A percentile compares a stretch with the other conserved stretches of the same genome.
Conservation (phyloP, 2,113 vertebrate genomes). For the Phrynocephalus versicolor region DNA sequence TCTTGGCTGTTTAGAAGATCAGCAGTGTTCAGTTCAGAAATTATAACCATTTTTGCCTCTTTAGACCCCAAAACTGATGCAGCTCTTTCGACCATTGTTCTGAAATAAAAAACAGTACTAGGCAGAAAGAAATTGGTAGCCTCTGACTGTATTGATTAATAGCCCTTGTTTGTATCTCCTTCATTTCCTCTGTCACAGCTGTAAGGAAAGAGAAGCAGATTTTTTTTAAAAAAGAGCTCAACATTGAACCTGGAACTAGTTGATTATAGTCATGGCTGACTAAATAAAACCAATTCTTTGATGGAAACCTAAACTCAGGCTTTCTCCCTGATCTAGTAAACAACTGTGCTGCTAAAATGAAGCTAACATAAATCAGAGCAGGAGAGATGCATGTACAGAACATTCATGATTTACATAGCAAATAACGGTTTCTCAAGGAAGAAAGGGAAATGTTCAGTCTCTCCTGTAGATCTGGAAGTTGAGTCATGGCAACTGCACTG, state of each 20-base stretch:
- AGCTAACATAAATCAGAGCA: neutral
- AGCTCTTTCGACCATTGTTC: neutral
- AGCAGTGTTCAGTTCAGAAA: neutral
- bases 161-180: no score
- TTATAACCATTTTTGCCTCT: neutral
- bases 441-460: fast-evolving
- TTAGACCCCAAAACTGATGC: neutral
- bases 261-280: neutral
- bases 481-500: no score
- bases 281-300: neutral
- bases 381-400: neutral
- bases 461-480: fast-evolving
- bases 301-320: no score
- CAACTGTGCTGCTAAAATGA: neutral
- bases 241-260: neutral
- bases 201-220: neutral
- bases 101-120: neutral
- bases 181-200: neutral
- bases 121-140: neutral
- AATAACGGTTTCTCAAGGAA: neutral
- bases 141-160: neutral
- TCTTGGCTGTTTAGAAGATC: neutral
- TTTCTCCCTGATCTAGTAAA: neutral
- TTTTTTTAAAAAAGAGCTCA: neutral
- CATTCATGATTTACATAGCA: neutral